phyloP scores from a whole-genome alignment of 2,797 vertebrate genomes.

The Fistularia commersonii region DNA sequence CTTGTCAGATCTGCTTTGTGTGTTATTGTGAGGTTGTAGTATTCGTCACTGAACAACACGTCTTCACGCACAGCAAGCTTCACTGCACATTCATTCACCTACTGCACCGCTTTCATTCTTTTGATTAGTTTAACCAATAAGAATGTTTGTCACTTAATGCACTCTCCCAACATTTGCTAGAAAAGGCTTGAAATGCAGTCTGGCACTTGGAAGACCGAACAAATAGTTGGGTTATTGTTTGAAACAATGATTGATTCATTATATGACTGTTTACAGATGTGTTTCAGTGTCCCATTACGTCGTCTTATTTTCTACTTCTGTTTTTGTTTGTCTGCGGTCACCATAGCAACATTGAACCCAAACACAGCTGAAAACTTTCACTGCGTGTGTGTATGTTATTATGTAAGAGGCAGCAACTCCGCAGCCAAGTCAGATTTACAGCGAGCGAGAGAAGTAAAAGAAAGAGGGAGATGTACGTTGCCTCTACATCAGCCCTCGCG shows the following conservation, averaged over 20 bases:
- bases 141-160: not conserved
- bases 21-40: not conserved
- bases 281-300: constrained; percentile 13
- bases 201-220: not conserved
- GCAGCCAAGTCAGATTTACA: constrained; percentile 12
- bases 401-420: constrained; percentile 34
- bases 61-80: not conserved
- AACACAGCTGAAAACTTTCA: constrained; percentile 44
- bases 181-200: not conserved
- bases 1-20: not conserved
- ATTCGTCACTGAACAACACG: constrained; percentile 1
- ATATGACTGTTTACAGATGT: constrained; percentile 25
- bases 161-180: not conserved
- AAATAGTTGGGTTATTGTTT: not conserved
- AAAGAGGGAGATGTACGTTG: not conserved
- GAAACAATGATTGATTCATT: not conserved
- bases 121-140: not conserved
- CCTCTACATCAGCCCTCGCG: not conserved
- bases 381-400: constrained; percentile 19
- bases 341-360: constrained; percentile 43
- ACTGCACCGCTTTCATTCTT: not conserved
- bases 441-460: not conserved
- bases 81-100: not conserved
- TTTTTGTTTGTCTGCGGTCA: constrained; percentile 30
- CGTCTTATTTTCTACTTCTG: constrained; percentile 20